Evolutionary conservation across 2,888 invertebrate genomes (phyloP).

Genomic region (Molanna angustata): DNA sequence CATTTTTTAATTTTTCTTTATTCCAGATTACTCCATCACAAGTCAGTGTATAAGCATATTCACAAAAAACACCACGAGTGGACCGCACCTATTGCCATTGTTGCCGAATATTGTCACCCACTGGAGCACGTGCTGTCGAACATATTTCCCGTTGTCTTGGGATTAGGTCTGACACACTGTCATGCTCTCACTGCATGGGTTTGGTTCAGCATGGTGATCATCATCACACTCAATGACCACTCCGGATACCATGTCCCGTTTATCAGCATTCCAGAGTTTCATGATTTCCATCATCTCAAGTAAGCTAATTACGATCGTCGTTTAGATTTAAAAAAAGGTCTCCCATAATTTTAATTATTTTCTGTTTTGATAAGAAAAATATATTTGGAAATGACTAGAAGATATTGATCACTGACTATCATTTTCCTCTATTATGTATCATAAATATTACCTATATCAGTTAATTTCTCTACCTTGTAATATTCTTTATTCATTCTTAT

Average conservation of each 20-base stretch:
- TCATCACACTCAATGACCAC: slow-evolving; percentile 77
- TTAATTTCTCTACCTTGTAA: no score
- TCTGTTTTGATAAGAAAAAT: not conserved
- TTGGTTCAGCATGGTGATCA: slow-evolving; percentile 76
- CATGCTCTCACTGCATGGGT: slow-evolving; percentile 75
- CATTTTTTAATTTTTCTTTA: not conserved
- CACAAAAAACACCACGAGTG: slow-evolving; percentile 88
- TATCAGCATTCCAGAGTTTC: slow-evolving; percentile 81
- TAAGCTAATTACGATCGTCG: slow-evolving; percentile 41
- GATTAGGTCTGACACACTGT: slow-evolving; percentile 70
- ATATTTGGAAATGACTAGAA: not conserved
- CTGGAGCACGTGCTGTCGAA: slow-evolving; percentile 73
- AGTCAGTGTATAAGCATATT: slow-evolving; percentile 72
- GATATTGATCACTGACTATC: not conserved
- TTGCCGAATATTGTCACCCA: slow-evolving; percentile 78
- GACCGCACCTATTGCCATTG: slow-evolving; percentile 83
- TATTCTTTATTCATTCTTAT: no score
- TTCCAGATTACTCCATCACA: slow-evolving; percentile 68
- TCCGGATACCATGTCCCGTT: slow-evolving; percentile 85
- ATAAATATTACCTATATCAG: no score
- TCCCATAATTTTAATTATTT: not conserved
- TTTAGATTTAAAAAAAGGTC: not conserved
- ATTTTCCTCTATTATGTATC: no score
- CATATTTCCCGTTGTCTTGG: slow-evolving; percentile 71
- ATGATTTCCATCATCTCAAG: slow-evolving; percentile 87